These are phyloP conservation scores for Coregonus clupeaformis DNA, from an alignment of 2,113 vertebrate genomes.

Conservation along the genomic window DNA sequence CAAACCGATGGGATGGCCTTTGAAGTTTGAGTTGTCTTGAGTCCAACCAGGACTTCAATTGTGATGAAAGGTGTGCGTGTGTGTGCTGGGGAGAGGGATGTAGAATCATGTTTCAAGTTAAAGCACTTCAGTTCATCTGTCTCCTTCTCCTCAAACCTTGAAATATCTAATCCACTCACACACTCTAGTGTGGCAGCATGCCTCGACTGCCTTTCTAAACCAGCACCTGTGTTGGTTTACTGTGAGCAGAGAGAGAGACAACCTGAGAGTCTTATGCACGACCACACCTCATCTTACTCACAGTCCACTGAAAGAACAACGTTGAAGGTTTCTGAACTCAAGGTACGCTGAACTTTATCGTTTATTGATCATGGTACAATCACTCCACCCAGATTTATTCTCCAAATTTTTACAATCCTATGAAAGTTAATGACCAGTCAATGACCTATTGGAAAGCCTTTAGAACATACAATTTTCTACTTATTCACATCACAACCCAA, in stretches of 20 bases:
- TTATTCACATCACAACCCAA: conserved; percentile 33
- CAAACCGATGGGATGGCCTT: conserved; percentile 13
- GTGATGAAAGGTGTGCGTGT: conserved; percentile 19
- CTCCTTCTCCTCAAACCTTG: conserved; percentile 20
- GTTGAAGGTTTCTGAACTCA: too few relatives aligned
- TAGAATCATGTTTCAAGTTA: conserved; percentile 8
- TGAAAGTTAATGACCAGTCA: conserved; percentile 45
- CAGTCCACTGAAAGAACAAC: neutral
- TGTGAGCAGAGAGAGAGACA: conserved; percentile 24
- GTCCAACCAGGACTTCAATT: neutral
- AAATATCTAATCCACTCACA: conserved; percentile 20
- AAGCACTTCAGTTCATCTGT: conserved; percentile 17
- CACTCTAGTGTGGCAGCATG: conserved; percentile 7
- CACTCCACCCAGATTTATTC: conserved; percentile 55
- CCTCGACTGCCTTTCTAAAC: neutral
- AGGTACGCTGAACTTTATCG: neutral
- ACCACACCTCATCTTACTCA: neutral
- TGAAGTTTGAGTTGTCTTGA: conserved; percentile 24
- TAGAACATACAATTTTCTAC: conserved; percentile 48
- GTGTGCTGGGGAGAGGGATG: neutral
- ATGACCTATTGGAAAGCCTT: conserved; percentile 43
- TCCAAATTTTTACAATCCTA: conserved; percentile 37
- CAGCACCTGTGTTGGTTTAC: conserved; percentile 56
- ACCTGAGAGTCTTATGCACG: neutral
- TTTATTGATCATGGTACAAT: neutral